Evolutionary conservation across 2,888 invertebrate species (phyloP), one percentile per base, ranked within the genome.

Genomic region (Scaptomyza reducta): DNA sequence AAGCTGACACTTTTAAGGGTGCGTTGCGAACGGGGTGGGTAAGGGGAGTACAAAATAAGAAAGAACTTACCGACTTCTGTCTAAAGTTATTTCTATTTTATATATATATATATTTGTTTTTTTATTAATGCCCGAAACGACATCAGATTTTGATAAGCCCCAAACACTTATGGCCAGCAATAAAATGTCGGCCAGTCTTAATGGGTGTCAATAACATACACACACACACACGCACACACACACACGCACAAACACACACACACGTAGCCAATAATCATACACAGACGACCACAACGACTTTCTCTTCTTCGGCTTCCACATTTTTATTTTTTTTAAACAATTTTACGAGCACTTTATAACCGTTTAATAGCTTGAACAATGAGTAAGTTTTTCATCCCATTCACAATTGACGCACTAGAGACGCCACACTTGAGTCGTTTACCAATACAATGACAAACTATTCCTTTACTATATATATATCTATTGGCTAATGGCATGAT

Each of bases 291-390:
- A 38, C 41, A 50, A n/a, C 42, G 22, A 42, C 22, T 46, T 6
- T 35, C 14, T 11, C 22, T 7, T n/a, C 33, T 14, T 27, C 10
- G 27, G 25, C n/a, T n/a, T n/a, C n/a, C n/a, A n/a, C n/a, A 4
- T 27, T 7, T 27, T 27, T 25, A 54, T 49, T 59, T 82, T 86
- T 80, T 75, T 64, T 56, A 59, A 77, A 77, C 45, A 67, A 79
- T 81, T 85, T 83, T 72, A 87, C 70, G 79, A 83, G 85, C 85
- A 77, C 82, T 83, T 79, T 87, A 83, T 87, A 81, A 79, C 79
- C 57, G 82, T 77, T 83, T 84, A 85, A 83, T 87, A 85, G 87
- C 85, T 60, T 57, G 68, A 85, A 83, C 82, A 83, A 83, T 83
- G 79, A 81, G 68, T 47, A 54, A 46, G 50, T 45, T 62, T 58